phyloP scores from a whole-genome alignment of 1,140 invertebrate genomes.

The Pygmarrhopalites habei region DNA sequence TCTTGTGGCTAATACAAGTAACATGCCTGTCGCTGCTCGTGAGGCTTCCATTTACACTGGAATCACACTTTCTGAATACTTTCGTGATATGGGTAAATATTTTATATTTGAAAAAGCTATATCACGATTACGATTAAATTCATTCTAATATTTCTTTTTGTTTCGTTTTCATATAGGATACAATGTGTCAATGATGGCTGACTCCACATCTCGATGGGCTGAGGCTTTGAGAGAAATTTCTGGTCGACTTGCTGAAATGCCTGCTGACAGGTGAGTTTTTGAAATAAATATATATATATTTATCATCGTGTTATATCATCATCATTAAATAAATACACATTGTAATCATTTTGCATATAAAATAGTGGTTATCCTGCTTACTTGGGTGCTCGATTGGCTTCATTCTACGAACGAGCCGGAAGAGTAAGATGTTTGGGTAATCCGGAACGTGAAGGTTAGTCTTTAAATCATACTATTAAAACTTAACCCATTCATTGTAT shows the following conservation, averaged over 20 bases:
- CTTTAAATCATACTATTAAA: too few species aligned
- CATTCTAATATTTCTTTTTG: too few species aligned
- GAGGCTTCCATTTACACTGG: constrained; percentile 99
- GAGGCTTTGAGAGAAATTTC: constrained; percentile 97
- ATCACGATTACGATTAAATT: too few species aligned
- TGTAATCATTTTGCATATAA: constrained; percentile 16
- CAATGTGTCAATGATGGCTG: constrained; percentile 99
- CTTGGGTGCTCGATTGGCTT: constrained; percentile 92
- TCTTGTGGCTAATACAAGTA: constrained; percentile 98
- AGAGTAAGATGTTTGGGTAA: constrained; percentile 96
- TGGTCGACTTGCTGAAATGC: constrained; percentile 99
- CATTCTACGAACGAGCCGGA: constrained; percentile 98
- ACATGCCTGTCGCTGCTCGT: constrained; percentile 99
- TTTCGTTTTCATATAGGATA: constrained; percentile 80
- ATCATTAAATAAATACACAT: not conserved
- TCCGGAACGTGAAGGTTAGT: constrained; percentile 92
- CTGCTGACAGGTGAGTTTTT: constrained; percentile 82
- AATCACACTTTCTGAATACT: constrained; percentile 97
- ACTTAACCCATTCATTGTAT: too few species aligned
- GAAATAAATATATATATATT: constrained; percentile 5
- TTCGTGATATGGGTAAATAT: constrained; percentile 67
- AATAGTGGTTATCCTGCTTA: constrained; percentile 96
- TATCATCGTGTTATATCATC: not conserved
- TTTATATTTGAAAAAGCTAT: too few species aligned
- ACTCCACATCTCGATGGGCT: constrained; percentile 99